Evolutionary conservation across 2,888 invertebrate genomes (phyloP), one percentile per base, ranked within the genome.

Genomic region (Myathropa florea): DNA sequence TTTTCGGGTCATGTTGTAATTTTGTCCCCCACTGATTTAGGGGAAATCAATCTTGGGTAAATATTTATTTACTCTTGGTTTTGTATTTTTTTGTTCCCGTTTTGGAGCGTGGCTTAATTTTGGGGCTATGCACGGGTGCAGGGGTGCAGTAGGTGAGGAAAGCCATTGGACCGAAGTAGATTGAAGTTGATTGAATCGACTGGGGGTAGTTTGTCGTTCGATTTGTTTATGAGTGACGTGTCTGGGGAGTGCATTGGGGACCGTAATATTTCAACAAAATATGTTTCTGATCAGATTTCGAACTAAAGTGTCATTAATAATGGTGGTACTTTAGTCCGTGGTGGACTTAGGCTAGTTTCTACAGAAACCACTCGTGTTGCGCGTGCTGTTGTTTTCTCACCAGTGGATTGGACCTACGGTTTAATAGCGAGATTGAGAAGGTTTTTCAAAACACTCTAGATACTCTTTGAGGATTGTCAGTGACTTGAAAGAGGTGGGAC

Each of bases 1-100:
- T 67, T 80, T 61, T 67, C 53, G 73, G 72, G 46, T 72, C 72
- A 55, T 67, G 55, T 55, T 67, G 67, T 61, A 73, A 67, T 73
- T 67, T 67, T 73, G 59, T 57, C 26, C 46, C 46, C 18, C 46
- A 60, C 33, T 14, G 39, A 39, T 59, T 64, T 30, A 7, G 46
- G 46, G 23, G 30, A 72, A 61, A 72, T 65, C 23, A 79, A 60
- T 60, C 60, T 79, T 24, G 28, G 55, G 64, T 65, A 33, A 72
- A 65, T 65, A 71, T 59, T 78, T 71, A 71, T 78, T 71, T 65
- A 28, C 61, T 72, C 23, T 60, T 10, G 23, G 12, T 28, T 57
- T 28, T 21, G 26, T 59, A 14, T 3, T 4, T 21, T 33, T 63
- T 63, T 63, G 7, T 18, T 18, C 12, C 9, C 7, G 3, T 60